Base-by-base conservation (phyloP, 2,888 invertebrate species). In the Dorcus parallelipipedus region DNA sequence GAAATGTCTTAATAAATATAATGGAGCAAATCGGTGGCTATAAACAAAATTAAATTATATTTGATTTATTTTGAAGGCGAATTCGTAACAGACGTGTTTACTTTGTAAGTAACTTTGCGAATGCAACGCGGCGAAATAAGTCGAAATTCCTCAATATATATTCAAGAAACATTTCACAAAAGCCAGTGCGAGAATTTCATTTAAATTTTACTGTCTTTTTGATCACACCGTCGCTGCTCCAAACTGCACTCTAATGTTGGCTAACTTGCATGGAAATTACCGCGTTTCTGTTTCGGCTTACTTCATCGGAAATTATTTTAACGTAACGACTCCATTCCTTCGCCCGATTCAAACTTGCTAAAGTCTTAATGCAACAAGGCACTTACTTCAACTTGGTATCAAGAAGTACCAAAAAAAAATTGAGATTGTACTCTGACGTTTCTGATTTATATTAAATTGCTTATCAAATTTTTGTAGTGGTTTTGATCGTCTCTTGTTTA, bases 181-280 rank as follows among this genome's bases (percentile, higher is more conserved):
- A 60, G 58, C 53, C 58, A 57, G 59, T 55, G 55, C 58, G 63
- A 63, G 63, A 64, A 64, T 66, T 64, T 66, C 62, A 66, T 66
- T 61, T 64, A 60, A 62, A 63, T 67, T 65, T 67, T 64, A 65
- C 59, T 42, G 64, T 59, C 53, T 61, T 62, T 61, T 63, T 64
- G 64, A 66, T 65, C 61, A 59, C 63, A 61, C 59, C 61, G 63
- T 57, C 66, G 60, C 60, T 62, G 61, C 60, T 48, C 64, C 60
- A 59, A 64, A 67, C 64, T 64, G 63, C 60, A 59, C 61, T 59
- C 61, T 52, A 55, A 56, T 62, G 66, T 61, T 64, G 61, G 63
- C 61, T 65, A 67, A 67, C 61, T 61, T 64, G 65, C 65, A 67
- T 67, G 61, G 60, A 62, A 67, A 67, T 67, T 60, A 60, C 61